Evolutionary conservation across 2,113 vertebrate genomes (phyloP), one percentile per base, ranked within the genome.

Genomic region (Suncus etruscus): DNA sequence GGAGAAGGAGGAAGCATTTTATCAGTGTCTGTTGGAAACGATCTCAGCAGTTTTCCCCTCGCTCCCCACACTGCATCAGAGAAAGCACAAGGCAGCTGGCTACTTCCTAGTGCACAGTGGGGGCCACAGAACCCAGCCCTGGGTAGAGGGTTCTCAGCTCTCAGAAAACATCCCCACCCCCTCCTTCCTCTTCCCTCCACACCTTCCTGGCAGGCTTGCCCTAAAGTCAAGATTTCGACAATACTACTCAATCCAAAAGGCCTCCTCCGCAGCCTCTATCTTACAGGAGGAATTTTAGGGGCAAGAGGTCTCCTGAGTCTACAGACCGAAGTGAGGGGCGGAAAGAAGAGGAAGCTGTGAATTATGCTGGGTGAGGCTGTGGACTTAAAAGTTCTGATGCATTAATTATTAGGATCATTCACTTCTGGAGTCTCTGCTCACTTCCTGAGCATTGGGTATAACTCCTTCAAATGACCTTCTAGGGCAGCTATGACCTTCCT

Each of bases 401-500:
- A 39, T 39, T 39, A 39, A 3, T 27, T 31, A n/a, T 32, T 83
- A 9, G 66, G 63, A 69, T 8, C 65, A 47, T 85, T 66, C 85
- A 63, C 20, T 31, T 89, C 58, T 51, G 48, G 66, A 89, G 32
- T 11, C 18, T 79, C 58, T 31, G 25, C 14, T 45, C 47, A 84
- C 39, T 39, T 39, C 39, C 3, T 51, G 15, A 87, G 51, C 61
- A 76, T 45, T 22, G 18, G 70, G 74, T 39, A 73, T 9, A 15
- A 3, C 50, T 48, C 51, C 5, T 54, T 32, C 75, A 31, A 39
- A 39, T 39, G 39, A 47, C 50, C 58, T 92, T 29, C 27, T 29
- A 90, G 39, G 45, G n/a, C 77, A 76, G 61, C 25, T 11, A 9
- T 90, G 77, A 82, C 15, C 79, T 54, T 80, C 74, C 45, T 32